A percentile compares a stretch with the other conserved stretches of the same genome.
Conservation (phyloP, 2,888 invertebrate genomes). For the Eumacrocentrus americanus region DNA sequence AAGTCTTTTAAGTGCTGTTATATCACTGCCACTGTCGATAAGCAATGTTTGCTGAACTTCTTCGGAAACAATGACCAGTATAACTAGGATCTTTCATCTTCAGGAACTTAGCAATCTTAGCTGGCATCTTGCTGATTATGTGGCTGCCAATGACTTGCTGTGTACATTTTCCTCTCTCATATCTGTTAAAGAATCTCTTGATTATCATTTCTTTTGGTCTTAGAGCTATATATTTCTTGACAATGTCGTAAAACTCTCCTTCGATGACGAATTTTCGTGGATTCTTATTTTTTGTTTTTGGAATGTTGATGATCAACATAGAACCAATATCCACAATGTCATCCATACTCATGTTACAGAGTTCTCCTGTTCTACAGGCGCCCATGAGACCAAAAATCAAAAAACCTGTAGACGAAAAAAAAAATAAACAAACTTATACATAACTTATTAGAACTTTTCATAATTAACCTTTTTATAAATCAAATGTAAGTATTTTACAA, state of each 20-base stretch:
- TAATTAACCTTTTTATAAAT: neutral
- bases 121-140: constrained; percentile 16
- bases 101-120: constrained; percentile 21
- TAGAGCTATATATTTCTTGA: constrained; percentile 5
- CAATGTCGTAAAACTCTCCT: constrained; percentile 1
- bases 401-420: constrained; percentile 7
- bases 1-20: constrained; percentile 2
- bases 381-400: constrained; percentile 7
- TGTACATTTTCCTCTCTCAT: constrained; percentile 23
- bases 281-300: neutral
- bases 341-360: neutral
- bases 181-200: constrained; percentile 21
- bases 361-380: neutral
- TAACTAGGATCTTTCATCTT: constrained; percentile 18
- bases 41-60: constrained; percentile 29
- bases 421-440: neutral
- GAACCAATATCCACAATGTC: neutral
- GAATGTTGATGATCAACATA: neutral
- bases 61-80: constrained; percentile 22
- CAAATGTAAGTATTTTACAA: neutral
- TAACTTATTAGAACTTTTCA: neutral
- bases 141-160: constrained; percentile 15
- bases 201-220: neutral
- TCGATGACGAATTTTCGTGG: neutral
- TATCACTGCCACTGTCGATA: constrained; percentile 12